A percentile compares a stretch with the other conserved stretches of the same genome.
Conservation (phyloP, 2,797 vertebrate genomes). For the Pelochelys cantorii region DNA sequence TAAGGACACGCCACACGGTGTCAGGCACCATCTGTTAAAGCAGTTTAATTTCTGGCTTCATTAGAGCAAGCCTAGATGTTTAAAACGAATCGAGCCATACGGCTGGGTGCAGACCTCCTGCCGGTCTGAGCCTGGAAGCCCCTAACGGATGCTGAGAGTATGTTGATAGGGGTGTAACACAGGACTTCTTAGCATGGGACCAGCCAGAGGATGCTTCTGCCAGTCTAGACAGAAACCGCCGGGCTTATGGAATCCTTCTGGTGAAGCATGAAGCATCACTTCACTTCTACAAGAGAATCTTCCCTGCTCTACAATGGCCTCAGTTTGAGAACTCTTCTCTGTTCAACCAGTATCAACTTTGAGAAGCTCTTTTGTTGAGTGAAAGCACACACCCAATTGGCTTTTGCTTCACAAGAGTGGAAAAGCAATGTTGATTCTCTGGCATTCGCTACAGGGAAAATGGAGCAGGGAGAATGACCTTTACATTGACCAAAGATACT, state of each 20-base stretch:
- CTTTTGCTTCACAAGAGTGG: background rate
- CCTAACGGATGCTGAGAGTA: slow-evolving; percentile 28
- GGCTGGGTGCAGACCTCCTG: background rate
- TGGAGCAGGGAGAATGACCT: slow-evolving; percentile 26
- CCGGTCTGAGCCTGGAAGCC: background rate
- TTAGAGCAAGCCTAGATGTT: background rate
- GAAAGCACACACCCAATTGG: background rate
- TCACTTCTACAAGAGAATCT: background rate
- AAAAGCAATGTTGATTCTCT: slow-evolving; percentile 1
- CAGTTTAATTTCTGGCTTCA: background rate
- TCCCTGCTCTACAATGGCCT: background rate
- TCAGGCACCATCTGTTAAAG: background rate
- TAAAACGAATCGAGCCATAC: accelerated
- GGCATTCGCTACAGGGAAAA: background rate
- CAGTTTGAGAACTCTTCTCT: background rate
- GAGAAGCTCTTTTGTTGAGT: accelerated
- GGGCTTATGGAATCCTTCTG: background rate
- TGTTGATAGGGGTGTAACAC: background rate
- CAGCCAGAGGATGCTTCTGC: slow-evolving; percentile 15
- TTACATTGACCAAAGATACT: slow-evolving; percentile 14
- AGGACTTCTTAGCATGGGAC: background rate
- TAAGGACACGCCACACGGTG: background rate
- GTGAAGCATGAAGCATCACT: background rate
- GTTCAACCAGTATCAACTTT: background rate
- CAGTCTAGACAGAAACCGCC: slow-evolving; percentile 1